Base-by-base conservation (phyloP, 2,888 invertebrate species). In the Cephus pygmeus region DNA sequence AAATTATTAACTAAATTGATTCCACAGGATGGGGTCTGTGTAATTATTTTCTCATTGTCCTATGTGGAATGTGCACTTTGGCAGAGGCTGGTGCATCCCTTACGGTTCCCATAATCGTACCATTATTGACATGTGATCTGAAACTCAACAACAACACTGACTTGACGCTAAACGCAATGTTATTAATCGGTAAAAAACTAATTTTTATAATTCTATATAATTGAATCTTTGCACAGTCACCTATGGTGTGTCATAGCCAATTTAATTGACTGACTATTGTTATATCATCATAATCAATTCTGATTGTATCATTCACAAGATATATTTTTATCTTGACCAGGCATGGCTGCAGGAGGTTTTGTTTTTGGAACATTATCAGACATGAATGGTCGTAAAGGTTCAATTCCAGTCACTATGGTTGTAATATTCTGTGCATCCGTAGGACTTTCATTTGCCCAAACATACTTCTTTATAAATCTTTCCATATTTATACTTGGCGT, bases 401-500 rank as follows among this genome's bases (percentile, higher is more conserved):
- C 90, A 69, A 85, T 92, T 80, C 85, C 91, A 0, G 82, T 88
- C 75, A 89, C 89, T 11, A 85, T 92, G 82, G 84, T 92, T 30
- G 79, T 89, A 4, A 87, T 91, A 73, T 92, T 92, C 85, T 86
- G 88, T 30, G 87, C 91, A 69, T 85, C 87, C 30, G 90, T 92
- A 79, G 82, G 86, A 15, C 84, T 89, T 31, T 90, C 92, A 0
- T 92, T 93, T 77, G 88, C 92, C 1, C 91, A 92, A 79, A 90
- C 88, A 56, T 84, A 84, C 56, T 85, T 89, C 75, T 85, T 91
- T 69, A 85, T 92, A 30, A 85, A 88, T n/a, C 71, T 91, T 33
- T 90, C 91, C 11, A 84, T 90, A 23, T 90, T 92, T 76, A 81
- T 91, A n/a, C 82, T 92, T 75, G 92, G 92, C 82, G 76, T 89